phyloP scores from a whole-genome alignment of 2,113 vertebrate species.

The Micronisus gabar region DNA sequence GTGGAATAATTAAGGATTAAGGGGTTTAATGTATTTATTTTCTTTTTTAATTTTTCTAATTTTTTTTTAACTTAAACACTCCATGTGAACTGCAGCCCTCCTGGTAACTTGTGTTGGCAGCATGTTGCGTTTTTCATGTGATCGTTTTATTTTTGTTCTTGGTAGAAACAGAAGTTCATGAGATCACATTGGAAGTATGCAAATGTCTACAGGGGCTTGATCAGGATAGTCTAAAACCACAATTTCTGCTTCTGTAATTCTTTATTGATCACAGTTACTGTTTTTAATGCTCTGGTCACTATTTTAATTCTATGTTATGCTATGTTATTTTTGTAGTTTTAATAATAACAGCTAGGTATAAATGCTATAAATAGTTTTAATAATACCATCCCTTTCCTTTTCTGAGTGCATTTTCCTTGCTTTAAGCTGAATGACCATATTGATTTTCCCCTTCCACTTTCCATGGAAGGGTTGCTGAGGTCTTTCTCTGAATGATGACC shows the following conservation, averaged over 20 bases:
- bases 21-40: neutral
- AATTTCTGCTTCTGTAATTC: neutral
- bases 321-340: neutral
- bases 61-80: neutral
- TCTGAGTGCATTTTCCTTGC: neutral
- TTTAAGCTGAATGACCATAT: neutral
- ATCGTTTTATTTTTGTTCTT: constrained; percentile 16
- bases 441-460: neutral
- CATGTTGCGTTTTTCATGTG: neutral
- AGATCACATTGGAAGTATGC: constrained; percentile 34
- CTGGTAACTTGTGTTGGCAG: neutral
- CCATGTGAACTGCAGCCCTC: neutral
- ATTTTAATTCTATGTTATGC: neutral
- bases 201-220: neutral
- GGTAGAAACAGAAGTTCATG: constrained; percentile 28
- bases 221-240: neutral
- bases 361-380: neutral
- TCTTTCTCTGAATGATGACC: neutral
- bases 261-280: neutral
- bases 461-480: neutral
- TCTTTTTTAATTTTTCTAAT: neutral
- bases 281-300: neutral
- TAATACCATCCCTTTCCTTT: neutral
- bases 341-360: neutral
- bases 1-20: neutral